A percentile compares a stretch with the other conserved stretches of the same genome.
These are phyloP conservation scores for Dendrolimus houi DNA, from an alignment of 2,888 invertebrate species.

Conservation along the genomic window DNA sequence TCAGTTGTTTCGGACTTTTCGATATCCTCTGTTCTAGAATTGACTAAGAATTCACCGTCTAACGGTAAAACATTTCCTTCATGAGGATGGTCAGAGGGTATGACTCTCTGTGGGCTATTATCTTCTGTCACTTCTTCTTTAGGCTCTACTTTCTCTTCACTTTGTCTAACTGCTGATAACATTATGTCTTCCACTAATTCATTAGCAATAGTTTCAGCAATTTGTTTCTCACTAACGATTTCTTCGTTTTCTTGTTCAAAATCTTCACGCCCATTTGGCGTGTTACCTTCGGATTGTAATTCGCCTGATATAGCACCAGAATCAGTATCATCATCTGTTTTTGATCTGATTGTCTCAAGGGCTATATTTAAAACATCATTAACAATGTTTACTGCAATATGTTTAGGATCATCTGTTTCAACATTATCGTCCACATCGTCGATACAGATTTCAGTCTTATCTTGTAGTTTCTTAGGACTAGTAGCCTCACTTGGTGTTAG, in stretches of 20 bases:
- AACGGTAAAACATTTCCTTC: slow-evolving; percentile 64
- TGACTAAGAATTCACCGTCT: slow-evolving; percentile 62
- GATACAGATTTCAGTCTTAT: slow-evolving; percentile 51
- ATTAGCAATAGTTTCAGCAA: slow-evolving; percentile 48
- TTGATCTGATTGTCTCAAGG: slow-evolving; percentile 57
- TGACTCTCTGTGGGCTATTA: slow-evolving; percentile 42
- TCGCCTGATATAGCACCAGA: slow-evolving; percentile 68
- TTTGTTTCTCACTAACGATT: slow-evolving; percentile 44
- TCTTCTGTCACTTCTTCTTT: slow-evolving; percentile 13
- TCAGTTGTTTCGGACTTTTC: slow-evolving; percentile 26
- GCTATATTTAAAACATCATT: slow-evolving; percentile 68
- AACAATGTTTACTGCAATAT: slow-evolving; percentile 63
- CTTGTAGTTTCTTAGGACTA: slow-evolving; percentile 61
- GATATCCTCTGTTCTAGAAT: slow-evolving; percentile 38
- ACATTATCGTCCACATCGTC: slow-evolving; percentile 40
- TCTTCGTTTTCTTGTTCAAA: slow-evolving; percentile 64
- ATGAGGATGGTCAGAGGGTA: slow-evolving; percentile 50
- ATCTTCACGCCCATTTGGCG: slow-evolving; percentile 63
- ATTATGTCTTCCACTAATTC: slow-evolving; percentile 55
- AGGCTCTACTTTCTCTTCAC: slow-evolving; percentile 23
- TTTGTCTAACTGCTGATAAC: slow-evolving; percentile 36
- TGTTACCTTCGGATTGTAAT: slow-evolving; percentile 61
- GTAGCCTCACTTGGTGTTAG: slow-evolving; percentile 81
- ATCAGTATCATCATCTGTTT: slow-evolving; percentile 63
- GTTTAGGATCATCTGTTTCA: slow-evolving; percentile 51